Evolutionary conservation across 2,888 invertebrate species (phyloP).

Genomic region (Caenorhabditis sp.): DNA sequence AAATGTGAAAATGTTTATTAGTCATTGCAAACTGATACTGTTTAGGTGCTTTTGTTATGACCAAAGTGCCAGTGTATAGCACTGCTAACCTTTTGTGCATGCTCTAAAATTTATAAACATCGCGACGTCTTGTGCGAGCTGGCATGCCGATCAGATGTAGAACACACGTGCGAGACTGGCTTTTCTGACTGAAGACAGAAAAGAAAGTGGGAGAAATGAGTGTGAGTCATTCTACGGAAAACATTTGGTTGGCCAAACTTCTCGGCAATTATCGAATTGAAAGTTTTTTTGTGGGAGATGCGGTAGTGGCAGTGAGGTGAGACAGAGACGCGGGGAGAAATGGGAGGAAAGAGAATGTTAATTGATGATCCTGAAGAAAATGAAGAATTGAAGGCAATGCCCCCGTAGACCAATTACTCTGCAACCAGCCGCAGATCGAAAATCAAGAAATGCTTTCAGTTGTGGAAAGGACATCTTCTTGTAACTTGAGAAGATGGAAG

Average conservation of each 20-base stretch:
- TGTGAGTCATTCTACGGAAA: constrained; percentile 13
- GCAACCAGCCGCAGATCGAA: not conserved
- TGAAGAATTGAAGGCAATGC: constrained; percentile 5
- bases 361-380: constrained; percentile 11
- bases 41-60: constrained; percentile 37
- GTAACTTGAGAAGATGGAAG: constrained; percentile 18
- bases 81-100: constrained; percentile 3
- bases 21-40: constrained; percentile 37
- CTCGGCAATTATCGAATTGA: constrained; percentile 46
- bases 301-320: constrained; percentile 20
- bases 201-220: constrained; percentile 13
- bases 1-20: too few species aligned
- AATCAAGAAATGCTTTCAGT: constrained; percentile 12
- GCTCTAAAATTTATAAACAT: constrained; percentile 38
- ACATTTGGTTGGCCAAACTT: constrained; percentile 48
- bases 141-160: not conserved
- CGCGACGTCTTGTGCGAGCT: constrained; percentile 25
- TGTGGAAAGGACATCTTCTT: constrained; percentile 2
- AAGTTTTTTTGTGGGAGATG: constrained; percentile 10
- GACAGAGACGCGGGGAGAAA: not conserved
- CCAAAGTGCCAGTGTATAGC: not conserved
- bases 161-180: too few species aligned
- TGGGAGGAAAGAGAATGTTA: not conserved
- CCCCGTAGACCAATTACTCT: constrained; percentile 17
- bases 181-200: not conserved